Base-by-base conservation (phyloP, 23 tunicate genomes). In the Corella eumyota region DNA sequence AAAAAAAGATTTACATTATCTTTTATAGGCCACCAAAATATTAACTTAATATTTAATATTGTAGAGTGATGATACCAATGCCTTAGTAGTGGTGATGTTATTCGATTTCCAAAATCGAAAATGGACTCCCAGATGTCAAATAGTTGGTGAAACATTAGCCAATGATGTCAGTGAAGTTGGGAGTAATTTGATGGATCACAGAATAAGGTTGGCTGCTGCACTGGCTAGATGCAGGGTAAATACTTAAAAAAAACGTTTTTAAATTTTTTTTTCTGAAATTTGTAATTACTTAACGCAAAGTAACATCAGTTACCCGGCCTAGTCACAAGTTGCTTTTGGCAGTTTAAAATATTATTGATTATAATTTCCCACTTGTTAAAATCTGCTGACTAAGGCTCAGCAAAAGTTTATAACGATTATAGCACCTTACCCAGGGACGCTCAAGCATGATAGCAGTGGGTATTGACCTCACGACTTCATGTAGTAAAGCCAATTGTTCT, bases 41-140 rank as follows among this genome's bases (percentile, higher is more conserved):
- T n/a, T n/a, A n/a, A n/a, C 11, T 26, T 2, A 21, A 4, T 13
- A 2, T 5, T 32, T 26, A 24, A 19, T 17, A 58, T 2, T 13
- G 34, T 60, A 88, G 96, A 77, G 67, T 30, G 96, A 88, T 37
- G 96, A 88, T 45, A 75, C 73, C 1, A 68, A 78, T 27, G 96
- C 96, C 21, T 47, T 79, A 4, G 77, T 88, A 23, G 63, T 88
- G 70, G 96, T 88, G 48, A 79, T 88, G 88, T 38, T 88, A 56
- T 74, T 62, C 46, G 96, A 88, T 53, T 88, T 72, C 50, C 96
- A 78, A 61, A 77, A 79, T 68, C 73, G 96, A 67, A 79, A 68
- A 38, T 88, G 83, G 83, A 63, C 66, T 4, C 78, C 88, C 0
- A 75, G 81, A 36, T 66, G 78, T 56, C 68, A 57, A 0, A 61